Evolutionary conservation across 2,113 vertebrate species (phyloP).

Genomic region (Ardeotis arabs): DNA sequence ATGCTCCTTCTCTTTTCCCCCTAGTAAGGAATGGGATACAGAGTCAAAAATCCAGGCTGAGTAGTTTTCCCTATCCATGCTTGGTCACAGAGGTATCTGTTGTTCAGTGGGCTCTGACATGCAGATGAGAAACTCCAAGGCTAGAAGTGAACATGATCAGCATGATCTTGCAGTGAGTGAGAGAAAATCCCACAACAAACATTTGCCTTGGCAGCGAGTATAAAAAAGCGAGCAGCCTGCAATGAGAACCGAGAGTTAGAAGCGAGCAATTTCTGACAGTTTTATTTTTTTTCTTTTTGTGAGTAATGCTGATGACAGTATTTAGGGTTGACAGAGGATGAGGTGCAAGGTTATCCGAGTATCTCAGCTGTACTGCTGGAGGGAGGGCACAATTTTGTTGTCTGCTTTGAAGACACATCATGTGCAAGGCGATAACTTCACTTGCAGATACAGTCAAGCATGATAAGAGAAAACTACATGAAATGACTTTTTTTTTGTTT

Average conservation of each 20-base stretch:
- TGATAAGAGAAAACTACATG: not conserved
- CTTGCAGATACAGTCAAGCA: not conserved
- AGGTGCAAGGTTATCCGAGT: not conserved
- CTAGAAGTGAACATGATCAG: not conserved
- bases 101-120: not conserved
- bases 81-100: not conserved
- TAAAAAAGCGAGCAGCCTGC: not conserved
- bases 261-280: not conserved
- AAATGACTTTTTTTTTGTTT: not conserved
- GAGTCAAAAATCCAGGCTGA: not conserved
- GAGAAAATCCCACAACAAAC: not conserved
- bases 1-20: not conserved
- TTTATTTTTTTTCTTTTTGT: not conserved
- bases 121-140: not conserved
- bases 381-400: not conserved
- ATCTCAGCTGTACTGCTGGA: not conserved
- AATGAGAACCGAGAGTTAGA: not conserved
- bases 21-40: not conserved
- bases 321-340: not conserved
- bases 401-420: not conserved
- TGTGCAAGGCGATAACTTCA: not conserved
- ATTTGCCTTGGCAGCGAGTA: not conserved
- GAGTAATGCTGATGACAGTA: not conserved
- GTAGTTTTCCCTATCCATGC: not conserved
- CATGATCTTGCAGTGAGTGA: accelerated